Evolutionary conservation across 2,888 invertebrate genomes (phyloP), one percentile per base, ranked within the genome.

Genomic region (Tiphia femorata): DNA sequence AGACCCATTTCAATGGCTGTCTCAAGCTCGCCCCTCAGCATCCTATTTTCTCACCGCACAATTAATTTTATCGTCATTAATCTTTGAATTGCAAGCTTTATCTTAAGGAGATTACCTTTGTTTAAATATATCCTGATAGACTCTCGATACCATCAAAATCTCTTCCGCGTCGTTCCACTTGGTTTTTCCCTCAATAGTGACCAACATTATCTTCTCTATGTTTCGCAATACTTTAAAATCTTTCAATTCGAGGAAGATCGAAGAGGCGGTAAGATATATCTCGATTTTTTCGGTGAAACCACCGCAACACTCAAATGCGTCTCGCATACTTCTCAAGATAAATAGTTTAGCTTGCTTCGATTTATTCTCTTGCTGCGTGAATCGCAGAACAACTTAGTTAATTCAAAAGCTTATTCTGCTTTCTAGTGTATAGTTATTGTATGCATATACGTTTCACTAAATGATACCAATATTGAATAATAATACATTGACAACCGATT

Each of bases 221-320:
- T 83, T 77, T 43, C 67, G 70, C 6, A 86, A 84, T 16, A 79
- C 73, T 14, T 84, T 82, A 0, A 82, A 64, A 27, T 82, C 76
- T 10, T 85, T 85, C 2, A 84, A 81, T 46, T 84, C 79, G 1
- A 85, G 74, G 64, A 86, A 86, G 47, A 87, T 72, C 70, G 85
- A 81, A 16, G 87, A 80, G 1, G 85, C 85, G 47, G 85, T 85
- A 25, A 84, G 80, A 58, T 86, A 87, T 66, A 86, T 83, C 60
- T 85, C 72, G 12, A 83, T 77, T 58, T 79, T 81, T 65, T 85
- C 82, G 41, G 85, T 67, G 21, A 68, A 70, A 10, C 37, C 14
- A 1, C 40, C 49, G 0, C 17, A 0, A 6, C 10, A 54, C 10
- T 55, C 43, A 29, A 77, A 76, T 0, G 56, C 69, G 16, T 57